phyloP scores from a whole-genome alignment of 1,140 invertebrate species.

The Metaphire vulgaris region DNA sequence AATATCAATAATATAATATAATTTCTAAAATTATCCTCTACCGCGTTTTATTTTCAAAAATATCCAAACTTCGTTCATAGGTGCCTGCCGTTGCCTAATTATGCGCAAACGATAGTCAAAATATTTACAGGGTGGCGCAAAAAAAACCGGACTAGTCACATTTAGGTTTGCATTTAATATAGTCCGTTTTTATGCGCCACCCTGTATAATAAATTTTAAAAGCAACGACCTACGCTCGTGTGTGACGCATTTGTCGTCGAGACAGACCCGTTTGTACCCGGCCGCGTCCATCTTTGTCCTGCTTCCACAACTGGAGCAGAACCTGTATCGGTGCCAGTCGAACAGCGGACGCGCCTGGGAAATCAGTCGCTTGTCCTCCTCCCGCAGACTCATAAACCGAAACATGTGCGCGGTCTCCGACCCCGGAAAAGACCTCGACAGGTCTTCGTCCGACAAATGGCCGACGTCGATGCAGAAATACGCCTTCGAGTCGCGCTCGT shows the following conservation, averaged over 20 bases:
- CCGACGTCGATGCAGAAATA: background rate
- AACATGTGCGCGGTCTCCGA: background rate
- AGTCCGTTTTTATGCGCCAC: no score
- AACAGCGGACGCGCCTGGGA: slow-evolving; percentile 51
- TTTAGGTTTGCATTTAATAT: no score
- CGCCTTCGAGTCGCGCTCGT: background rate
- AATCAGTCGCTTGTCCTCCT: slow-evolving; percentile 42
- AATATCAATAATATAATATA: no score
- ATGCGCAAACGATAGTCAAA: no score
- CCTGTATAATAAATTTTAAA: no score
- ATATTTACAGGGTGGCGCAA: no score
- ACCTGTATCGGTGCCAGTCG: slow-evolving; percentile 51
- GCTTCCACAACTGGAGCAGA: slow-evolving; percentile 52
- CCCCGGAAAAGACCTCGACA: background rate
- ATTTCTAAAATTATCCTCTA: no score
- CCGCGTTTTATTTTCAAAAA: no score
- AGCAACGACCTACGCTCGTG: slow-evolving; percentile 42
- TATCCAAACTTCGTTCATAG: no score
- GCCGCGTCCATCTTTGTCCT: slow-evolving; percentile 41
- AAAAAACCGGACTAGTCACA: no score
- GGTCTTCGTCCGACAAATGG: background rate
- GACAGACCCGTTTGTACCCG: slow-evolving; percentile 46
- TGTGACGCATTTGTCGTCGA: slow-evolving; percentile 40
- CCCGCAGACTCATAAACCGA: slow-evolving; percentile 34
- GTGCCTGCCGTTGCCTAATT: no score